Percentiles rank a stretch among this genome's conserved stretches.
Conservation (phyloP, 1,140 invertebrate genomes). For the Sitodiplosis mosellana region DNA sequence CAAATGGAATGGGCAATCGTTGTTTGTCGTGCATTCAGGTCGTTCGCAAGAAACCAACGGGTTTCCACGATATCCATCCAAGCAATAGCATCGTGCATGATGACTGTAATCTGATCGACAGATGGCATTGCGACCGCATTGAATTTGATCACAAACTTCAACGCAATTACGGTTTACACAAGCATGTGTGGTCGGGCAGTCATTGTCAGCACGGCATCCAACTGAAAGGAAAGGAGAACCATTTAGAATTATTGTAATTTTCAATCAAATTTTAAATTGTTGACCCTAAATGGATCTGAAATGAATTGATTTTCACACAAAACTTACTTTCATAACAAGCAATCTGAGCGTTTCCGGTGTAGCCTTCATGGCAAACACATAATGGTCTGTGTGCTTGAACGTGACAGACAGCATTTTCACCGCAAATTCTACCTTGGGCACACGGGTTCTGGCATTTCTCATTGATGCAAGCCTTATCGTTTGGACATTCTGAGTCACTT, state of each 20-base stretch:
- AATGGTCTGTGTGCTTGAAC: constrained; percentile 63
- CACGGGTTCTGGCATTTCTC: constrained; percentile 64
- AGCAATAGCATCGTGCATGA: constrained; percentile 60
- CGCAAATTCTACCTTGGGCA: constrained; percentile 43
- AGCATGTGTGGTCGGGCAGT: constrained; percentile 62
- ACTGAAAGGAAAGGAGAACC: constrained; percentile 30
- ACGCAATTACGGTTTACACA: constrained; percentile 71
- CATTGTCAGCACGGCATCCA: constrained; percentile 68
- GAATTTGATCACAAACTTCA: constrained; percentile 57
- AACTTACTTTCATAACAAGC: constrained; percentile 52
- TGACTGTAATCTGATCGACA: constrained; percentile 56
- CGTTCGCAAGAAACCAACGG: constrained; percentile 53
- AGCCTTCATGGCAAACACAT: constrained; percentile 67
- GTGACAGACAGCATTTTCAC: constrained; percentile 61
- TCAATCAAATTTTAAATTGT: too few relatives aligned
- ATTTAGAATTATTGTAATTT: constrained; percentile 6
- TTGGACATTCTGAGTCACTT: constrained; percentile 61
- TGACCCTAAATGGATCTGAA: constrained; percentile 9
- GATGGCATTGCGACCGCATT: constrained; percentile 64
- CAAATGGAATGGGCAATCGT: constrained; percentile 53
- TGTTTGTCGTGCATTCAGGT: constrained; percentile 53
- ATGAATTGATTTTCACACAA: constrained; percentile 12
- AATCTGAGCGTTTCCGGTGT: constrained; percentile 64
- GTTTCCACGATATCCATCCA: constrained; percentile 51
- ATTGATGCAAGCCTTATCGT: constrained; percentile 67